Evolutionary conservation across 2,888 invertebrate species (phyloP), one percentile per base, ranked within the genome.

Genomic region (Ennomos quercinarius): DNA sequence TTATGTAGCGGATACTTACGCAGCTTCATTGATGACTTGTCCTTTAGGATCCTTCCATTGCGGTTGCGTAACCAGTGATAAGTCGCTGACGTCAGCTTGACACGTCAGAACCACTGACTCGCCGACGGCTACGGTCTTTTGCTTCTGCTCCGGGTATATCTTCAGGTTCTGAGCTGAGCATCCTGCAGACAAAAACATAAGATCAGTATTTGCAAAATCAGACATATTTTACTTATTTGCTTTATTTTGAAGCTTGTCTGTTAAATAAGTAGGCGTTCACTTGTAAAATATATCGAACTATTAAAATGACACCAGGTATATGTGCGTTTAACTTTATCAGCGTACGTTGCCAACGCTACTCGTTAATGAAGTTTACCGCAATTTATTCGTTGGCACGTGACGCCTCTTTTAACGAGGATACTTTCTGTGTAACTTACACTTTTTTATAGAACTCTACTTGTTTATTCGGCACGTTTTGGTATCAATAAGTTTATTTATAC

Each of bases 21-120:
- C 91, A 70, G 93, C 94, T 67, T 94, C 94, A 70, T 95, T 94
- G 75, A 97, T 96, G 58, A 94, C 94, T 65, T 94, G 93, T 75
- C 95, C 95, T 64, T 93, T 92, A 45, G 95, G 95, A 81, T 97
- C 97, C 68, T 95, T 93, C 98, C 98, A 98, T 78, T 96, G 95
- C 44, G 97, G 94, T 75, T 96, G 95, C 36, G 94, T 94, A 54
- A 97, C 94, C 40, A 96, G 91, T 8, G 90, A 88, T 2, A 94
- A 93, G 73, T 97, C 94, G 0, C 94, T 94, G 1, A 95, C 96
- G 50, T 94, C 94, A 5, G 96, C 95, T 71, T 94, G 94, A 81
- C 97, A 98, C 6, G 97, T 97, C 66, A 98, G 90, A 49, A 97
- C 95, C 57, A 97, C 93, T 41, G 95, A 95, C 74, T 95, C 94